Evolutionary conservation across 2,113 vertebrate genomes (phyloP).

Genomic region (cattle (Bos taurus)): DNA sequence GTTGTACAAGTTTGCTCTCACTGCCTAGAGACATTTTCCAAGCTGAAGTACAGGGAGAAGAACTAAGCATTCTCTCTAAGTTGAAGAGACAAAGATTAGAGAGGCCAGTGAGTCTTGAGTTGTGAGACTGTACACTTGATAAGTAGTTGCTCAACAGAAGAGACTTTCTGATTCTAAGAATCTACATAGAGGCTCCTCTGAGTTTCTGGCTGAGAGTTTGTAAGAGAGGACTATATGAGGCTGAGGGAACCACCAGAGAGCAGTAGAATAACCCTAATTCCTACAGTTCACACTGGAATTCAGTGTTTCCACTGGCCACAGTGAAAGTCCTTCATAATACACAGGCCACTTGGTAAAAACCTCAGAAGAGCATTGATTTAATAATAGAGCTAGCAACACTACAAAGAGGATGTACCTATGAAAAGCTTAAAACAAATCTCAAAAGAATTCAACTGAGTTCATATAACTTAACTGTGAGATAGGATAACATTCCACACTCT

Average conservation of each 20-base stretch:
- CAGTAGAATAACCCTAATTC: neutral
- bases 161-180: neutral
- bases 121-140: neutral
- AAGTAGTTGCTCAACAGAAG: neutral
- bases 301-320: neutral
- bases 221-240: neutral
- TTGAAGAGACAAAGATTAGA: neutral
- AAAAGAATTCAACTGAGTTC: neutral
- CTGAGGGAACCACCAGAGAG: neutral
- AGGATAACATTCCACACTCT: neutral
- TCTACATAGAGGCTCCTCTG: neutral
- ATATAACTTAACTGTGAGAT: neutral
- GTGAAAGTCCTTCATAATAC: neutral
- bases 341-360: neutral
- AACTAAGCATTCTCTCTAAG: neutral
- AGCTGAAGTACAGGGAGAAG: neutral
- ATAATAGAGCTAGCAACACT: neutral
- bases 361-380: neutral
- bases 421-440: neutral
- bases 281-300: neutral
- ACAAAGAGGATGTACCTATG: neutral
- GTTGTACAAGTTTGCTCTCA: neutral
- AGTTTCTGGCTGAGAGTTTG: neutral
- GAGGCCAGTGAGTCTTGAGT: neutral
- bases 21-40: neutral